Base-by-base conservation (phyloP, 23 tunicate genomes). In the Corella eumyota region DNA sequence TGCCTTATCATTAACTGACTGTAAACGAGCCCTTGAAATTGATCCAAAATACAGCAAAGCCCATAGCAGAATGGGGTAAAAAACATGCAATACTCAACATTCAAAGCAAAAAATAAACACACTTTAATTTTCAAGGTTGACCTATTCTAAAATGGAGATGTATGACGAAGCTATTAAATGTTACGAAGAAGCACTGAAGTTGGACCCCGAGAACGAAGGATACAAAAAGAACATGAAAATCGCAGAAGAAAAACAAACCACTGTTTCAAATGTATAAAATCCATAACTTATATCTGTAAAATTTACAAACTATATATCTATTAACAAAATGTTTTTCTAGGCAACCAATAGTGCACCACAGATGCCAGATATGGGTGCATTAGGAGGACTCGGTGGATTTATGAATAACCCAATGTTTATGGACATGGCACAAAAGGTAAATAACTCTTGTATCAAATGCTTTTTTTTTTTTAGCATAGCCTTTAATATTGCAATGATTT, bases 11-110 rank as follows among this genome's bases (percentile, higher is more conserved):
- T 37, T 90, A 7, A 68, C 68, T 0, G 97, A 90, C 65, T 90
- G 97, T 58, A 80, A 70, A 54, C 81, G 81, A 50, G 82, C 97
- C 0, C 29, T 90, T 20, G 71, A 69, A 49, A 80, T 90, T 46
- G 97, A 90, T 65, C 67, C 80, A 2, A 36, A 80, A 32, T 90
- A 90, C 56, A 75, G 91, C 70, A 90, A 90, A 55, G 97, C 92
- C 19, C 75, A 68, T 69, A 80, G 91, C 48, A 66, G 97, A 25
- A 80, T 90, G 97, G 97, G 97, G 96, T 88, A 30, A 50, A 77
- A 51, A 15, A 22, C 28, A 40, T 40, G 48, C 48, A 40, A 15
- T 15, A 15, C 13, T 40, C 13, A 40, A 40, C 11, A 40, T 9
- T 40, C 48, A 40, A 40, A 40, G 15, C 15, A 9, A 9, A 15